Percentiles rank a stretch among this genome's conserved stretches.
phyloP scores from a whole-genome alignment of 2,113 vertebrate species.

The Planiliza haematocheilus region DNA sequence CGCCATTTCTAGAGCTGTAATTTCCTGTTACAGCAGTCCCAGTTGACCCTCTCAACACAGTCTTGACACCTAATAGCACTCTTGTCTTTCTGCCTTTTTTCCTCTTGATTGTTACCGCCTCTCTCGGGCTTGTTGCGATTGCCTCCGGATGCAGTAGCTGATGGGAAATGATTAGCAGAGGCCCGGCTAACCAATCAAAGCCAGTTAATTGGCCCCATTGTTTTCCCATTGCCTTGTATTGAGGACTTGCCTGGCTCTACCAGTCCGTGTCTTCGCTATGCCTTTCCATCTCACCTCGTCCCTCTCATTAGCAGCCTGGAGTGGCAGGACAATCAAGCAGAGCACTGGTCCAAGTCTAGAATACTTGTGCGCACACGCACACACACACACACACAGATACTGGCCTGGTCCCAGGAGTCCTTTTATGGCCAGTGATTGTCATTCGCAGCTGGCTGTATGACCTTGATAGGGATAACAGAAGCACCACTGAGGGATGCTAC shows the following conservation, averaged over 20 bases:
- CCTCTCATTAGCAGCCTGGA: constrained; percentile 44
- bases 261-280: constrained; percentile 10
- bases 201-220: constrained; percentile 49
- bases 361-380: neutral
- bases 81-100: neutral
- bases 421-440: constrained; percentile 66
- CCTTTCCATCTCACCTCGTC: constrained; percentile 6
- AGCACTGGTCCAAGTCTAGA: constrained; percentile 18
- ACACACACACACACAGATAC: neutral
- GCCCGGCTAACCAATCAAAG: constrained; percentile 49
- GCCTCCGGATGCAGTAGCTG: constrained; percentile 19
- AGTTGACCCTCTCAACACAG: constrained; percentile 20
- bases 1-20: neutral
- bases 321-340: constrained; percentile 52
- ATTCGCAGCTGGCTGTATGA: constrained; percentile 66
- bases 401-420: constrained; percentile 46
- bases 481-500: constrained; percentile 38
- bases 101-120: constrained; percentile 30
- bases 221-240: constrained; percentile 34
- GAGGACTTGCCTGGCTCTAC: constrained; percentile 16
- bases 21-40: neutral
- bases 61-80: neutral
- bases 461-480: constrained; percentile 61
- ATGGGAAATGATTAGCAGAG: constrained; percentile 39
- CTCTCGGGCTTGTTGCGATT: constrained; percentile 33